Evolutionary conservation across 1,140 invertebrate genomes (phyloP).

Genomic region (Kradibia gibbosae): DNA sequence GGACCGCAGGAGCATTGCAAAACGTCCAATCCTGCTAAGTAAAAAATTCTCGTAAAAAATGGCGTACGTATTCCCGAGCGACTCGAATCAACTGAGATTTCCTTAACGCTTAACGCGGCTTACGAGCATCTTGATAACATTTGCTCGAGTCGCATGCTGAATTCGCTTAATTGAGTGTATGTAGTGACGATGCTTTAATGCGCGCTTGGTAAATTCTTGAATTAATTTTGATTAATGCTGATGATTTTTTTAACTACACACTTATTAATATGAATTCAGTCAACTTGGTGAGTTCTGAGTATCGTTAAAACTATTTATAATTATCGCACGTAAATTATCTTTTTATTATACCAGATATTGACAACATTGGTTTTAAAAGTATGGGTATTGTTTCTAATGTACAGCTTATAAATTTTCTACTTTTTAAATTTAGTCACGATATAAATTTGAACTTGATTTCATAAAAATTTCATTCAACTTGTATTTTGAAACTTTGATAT

Average conservation of each 20-base stretch:
- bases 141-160: neutral
- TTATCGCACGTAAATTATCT: neutral
- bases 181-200: neutral
- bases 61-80: neutral
- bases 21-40: neutral
- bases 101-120: neutral
- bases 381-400: no score
- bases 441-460: no score
- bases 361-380: no score
- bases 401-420: no score
- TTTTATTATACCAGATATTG: no score
- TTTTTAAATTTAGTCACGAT: no score
- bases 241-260: neutral
- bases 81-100: neutral
- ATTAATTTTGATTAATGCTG: neutral
- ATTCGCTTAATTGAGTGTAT: neutral
- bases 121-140: neutral
- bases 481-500: no score
- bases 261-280: neutral
- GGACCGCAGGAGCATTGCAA: conserved; percentile 23
- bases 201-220: neutral
- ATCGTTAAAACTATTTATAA: neutral
- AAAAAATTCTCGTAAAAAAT: neutral
- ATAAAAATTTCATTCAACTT: no score
- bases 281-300: neutral